Evolutionary conservation across 2,113 vertebrate genomes (phyloP), one percentile per base, ranked within the genome.

Genomic region (Meleagris gallopavo): DNA sequence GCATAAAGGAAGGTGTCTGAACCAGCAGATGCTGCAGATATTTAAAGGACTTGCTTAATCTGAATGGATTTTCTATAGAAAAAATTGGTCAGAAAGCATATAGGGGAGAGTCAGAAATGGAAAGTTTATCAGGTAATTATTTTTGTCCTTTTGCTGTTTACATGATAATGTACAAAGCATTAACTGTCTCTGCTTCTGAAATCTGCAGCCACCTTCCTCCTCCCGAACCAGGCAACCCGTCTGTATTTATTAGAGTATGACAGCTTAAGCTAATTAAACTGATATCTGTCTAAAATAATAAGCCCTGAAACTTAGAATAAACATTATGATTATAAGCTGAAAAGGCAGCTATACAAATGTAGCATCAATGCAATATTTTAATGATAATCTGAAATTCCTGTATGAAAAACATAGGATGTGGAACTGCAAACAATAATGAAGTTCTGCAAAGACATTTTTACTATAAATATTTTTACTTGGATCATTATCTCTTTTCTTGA

Each of bases 101-200:
- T 69, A 97, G 89, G 92, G 91, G 92, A 91, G 92, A 94, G 89
- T 95, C 91, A 92, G 90, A 97, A 96, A 98, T 97, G 71, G 97
- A 96, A 97, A 97, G 97, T 97, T 98, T 94, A 97, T 95, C 97
- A 97, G 97, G 97, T 98, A 97, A 98, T 97, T 97, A 97, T 95
- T 97, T 97, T 96, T 93, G 92, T 90, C 91, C 94, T 92, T 95
- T 95, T 74, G 83, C 92, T 91, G 92, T 97, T 96, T 97, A 94
- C 83, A 87, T 92, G 77, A 86, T 93, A 93, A 96, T 94, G 74
- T 95, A 93, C 81, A 94, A 94, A 94, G 92, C 90, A 86, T 94
- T 93, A 89, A 90, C 67, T 90, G 89, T 69, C 96, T 93, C 55
- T 93, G 90, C 88, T 84, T 88, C 95, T 93, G 91, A 96, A 95